A percentile compares a stretch with the other conserved stretches of the same genome.
Conservation (phyloP, 92 coral and sea anemone species). For the Actinostola sp. region DNA sequence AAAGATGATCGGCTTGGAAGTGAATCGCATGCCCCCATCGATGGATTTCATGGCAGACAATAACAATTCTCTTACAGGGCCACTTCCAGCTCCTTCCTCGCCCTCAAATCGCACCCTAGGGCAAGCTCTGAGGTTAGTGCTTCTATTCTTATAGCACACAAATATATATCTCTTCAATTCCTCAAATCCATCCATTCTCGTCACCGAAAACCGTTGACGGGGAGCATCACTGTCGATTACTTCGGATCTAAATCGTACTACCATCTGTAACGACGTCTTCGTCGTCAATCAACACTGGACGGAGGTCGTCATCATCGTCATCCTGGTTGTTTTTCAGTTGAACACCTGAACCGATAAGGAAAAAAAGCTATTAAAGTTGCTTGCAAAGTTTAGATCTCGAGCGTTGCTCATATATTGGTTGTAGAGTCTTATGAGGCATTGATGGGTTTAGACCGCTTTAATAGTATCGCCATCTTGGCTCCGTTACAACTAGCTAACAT, state of each 20-base stretch:
- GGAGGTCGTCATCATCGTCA: constrained; percentile 19
- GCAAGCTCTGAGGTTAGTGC: background rate
- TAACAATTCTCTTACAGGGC: constrained; percentile 55
- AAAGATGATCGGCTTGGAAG: constrained; percentile 46
- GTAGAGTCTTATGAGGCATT: too few species aligned
- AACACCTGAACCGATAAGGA: too few species aligned
- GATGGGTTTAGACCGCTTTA: too few species aligned
- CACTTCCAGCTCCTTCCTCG: constrained; percentile 63
- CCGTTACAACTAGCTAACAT: too few species aligned
- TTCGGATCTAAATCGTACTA: constrained; percentile 24
- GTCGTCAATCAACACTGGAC: constrained; percentile 16
- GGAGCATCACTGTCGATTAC: constrained; percentile 1
- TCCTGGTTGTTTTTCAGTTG: too few species aligned
- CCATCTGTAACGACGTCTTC: constrained; percentile 21
- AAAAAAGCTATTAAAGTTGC: too few species aligned
- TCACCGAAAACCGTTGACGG: constrained; percentile 22
- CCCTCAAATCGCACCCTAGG: constrained; percentile 49
- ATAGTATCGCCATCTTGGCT: too few species aligned
- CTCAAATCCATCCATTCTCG: constrained; percentile 24
- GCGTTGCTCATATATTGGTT: too few species aligned
- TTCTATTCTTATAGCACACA: constrained; percentile 28
- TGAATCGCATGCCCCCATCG: constrained; percentile 49
- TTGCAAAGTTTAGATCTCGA: too few species aligned
- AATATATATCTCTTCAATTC: constrained; percentile 30
- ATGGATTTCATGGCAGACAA: constrained; percentile 43